phyloP scores from a whole-genome alignment of 2,797 vertebrate genomes.

The Takifugu ocellatus region DNA sequence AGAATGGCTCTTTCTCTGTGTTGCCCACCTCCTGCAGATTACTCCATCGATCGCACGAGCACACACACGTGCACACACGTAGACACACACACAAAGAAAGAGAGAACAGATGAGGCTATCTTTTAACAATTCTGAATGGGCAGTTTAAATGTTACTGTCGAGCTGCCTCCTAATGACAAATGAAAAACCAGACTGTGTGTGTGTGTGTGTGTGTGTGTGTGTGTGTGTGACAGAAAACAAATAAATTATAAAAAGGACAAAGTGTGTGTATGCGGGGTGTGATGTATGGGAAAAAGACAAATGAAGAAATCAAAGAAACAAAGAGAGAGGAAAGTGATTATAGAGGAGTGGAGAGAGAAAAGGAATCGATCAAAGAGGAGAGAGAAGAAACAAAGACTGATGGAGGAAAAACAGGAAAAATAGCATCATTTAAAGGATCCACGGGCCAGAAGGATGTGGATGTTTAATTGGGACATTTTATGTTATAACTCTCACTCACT shows the following conservation, averaged over 20 bases:
- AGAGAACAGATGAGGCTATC: conserved; percentile 55
- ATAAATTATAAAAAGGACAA: conserved; percentile 38
- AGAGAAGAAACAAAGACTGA: conserved; percentile 1
- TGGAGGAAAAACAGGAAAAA: neutral
- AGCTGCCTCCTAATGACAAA: conserved; percentile 63
- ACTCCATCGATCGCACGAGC: conserved; percentile 65
- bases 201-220: conserved; percentile 34
- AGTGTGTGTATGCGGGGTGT: conserved; percentile 2
- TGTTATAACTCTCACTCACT: too few relatives aligned
- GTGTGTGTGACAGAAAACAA: conserved; percentile 21
- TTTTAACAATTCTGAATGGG: conserved; percentile 63
- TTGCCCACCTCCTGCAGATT: conserved; percentile 67
- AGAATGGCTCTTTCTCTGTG: conserved; percentile 57
- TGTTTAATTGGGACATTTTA: too few relatives aligned
- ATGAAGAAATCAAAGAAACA: conserved; percentile 43
- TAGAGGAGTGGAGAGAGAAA: conserved; percentile 3
- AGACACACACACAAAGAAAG: conserved; percentile 20
- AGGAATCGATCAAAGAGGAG: conserved; percentile 6
- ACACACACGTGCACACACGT: conserved; percentile 18
- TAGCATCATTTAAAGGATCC: too few relatives aligned
- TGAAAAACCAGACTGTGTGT: conserved; percentile 51
- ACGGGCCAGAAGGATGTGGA: neutral
- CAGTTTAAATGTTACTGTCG: conserved; percentile 64
- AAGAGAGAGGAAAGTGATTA: conserved; percentile 30
- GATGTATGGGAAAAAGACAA: conserved; percentile 44